These are phyloP conservation scores for Noctilio leporinus DNA, from an alignment of 2,113 vertebrate genomes.

Conservation along the genomic window DNA sequence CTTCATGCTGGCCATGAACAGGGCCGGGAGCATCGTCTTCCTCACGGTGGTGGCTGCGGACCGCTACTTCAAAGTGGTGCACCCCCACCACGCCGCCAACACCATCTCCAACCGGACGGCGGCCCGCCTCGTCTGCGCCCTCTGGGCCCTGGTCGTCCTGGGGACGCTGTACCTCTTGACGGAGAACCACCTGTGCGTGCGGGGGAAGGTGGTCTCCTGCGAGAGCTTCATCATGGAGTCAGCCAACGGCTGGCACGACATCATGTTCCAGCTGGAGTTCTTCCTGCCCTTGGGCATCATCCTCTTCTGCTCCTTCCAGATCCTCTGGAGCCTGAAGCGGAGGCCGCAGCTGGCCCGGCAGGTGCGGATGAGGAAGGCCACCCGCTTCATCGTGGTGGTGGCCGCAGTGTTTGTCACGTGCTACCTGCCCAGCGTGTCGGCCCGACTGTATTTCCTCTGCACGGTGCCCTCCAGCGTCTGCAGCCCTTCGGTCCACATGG, in stretches of 20 bases:
- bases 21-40: conserved; percentile 82
- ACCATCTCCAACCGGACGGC: conserved; percentile 72
- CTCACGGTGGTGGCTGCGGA: conserved; percentile 80
- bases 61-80: conserved; percentile 83
- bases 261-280: conserved; percentile 75
- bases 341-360: conserved; percentile 54
- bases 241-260: conserved; percentile 60
- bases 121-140: conserved; percentile 66
- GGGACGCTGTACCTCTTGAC: conserved; percentile 37
- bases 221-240: conserved; percentile 78
- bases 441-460: conserved; percentile 47
- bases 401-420: conserved; percentile 74
- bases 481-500: conserved; percentile 28
- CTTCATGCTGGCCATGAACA: conserved; percentile 82
- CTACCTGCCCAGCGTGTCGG: conserved; percentile 79
- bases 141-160: conserved; percentile 76
- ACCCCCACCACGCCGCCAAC: conserved; percentile 73
- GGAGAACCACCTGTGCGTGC: conserved; percentile 25
- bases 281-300: conserved; percentile 68
- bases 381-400: conserved; percentile 76
- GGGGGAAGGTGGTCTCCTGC: conserved; percentile 39
- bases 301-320: conserved; percentile 60
- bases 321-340: conserved; percentile 53
- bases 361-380: conserved; percentile 32
- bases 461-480: conserved; percentile 37